Percentiles rank a stretch among this genome's conserved stretches.
Conservation (phyloP, 2,797 vertebrate species). For the Lophius americanus region DNA sequence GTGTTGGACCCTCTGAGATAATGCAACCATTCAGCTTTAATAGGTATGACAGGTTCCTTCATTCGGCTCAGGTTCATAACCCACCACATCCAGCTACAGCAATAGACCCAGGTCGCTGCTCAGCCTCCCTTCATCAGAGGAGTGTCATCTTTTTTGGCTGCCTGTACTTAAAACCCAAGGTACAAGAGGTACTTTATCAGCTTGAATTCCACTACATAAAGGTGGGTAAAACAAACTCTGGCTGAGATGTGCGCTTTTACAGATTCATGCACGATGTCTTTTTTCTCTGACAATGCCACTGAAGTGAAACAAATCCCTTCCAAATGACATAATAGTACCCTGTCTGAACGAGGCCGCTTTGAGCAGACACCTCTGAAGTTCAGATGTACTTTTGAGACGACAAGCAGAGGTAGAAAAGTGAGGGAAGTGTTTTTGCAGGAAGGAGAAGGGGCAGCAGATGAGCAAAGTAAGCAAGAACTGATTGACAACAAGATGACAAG, state of each 20-base stretch:
- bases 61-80: conserved; percentile 48
- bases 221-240: conserved; percentile 26
- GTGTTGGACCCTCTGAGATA: conserved; percentile 13
- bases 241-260: conserved; percentile 24
- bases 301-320: conserved; percentile 42
- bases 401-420: background rate
- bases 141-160: conserved; percentile 46
- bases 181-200: conserved; percentile 58
- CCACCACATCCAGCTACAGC: conserved; percentile 26
- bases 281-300: conserved; percentile 35
- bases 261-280: conserved; percentile 40
- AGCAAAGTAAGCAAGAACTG: conserved; percentile 37
- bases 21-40: conserved; percentile 33
- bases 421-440: background rate
- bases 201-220: conserved; percentile 44
- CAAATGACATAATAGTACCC: conserved; percentile 38
- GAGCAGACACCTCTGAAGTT: conserved; percentile 40
- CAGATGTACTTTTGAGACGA: conserved; percentile 32
- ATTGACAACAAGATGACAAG: conserved; percentile 41
- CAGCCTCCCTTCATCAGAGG: conserved; percentile 18
- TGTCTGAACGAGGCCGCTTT: conserved; percentile 25
- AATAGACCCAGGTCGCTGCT: conserved; percentile 53
- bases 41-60: conserved; percentile 41
- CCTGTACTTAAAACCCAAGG: conserved; percentile 40
- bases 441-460: background rate